phyloP scores from a whole-genome alignment of 1,140 invertebrate species.

The Amphibalanus amphitrite region DNA sequence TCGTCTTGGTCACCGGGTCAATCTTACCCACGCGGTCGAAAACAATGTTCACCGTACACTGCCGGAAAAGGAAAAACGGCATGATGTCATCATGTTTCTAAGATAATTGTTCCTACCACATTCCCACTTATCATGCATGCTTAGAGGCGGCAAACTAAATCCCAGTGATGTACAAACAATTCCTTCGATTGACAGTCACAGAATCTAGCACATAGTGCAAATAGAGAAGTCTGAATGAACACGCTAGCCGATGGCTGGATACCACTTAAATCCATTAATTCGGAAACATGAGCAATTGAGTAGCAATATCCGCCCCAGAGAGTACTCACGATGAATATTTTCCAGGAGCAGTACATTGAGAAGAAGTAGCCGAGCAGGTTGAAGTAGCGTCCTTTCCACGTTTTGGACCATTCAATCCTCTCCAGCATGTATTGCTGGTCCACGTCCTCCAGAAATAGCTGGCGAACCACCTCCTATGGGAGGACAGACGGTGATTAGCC shows the following conservation, averaged over 20 bases:
- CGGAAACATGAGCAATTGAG: too few species aligned
- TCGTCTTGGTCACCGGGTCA: slow-evolving; percentile 85
- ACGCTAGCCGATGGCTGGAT: too few species aligned
- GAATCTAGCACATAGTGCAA: too few species aligned
- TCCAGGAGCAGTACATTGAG: slow-evolving; percentile 96
- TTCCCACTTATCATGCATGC: too few species aligned
- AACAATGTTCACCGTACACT: slow-evolving; percentile 95
- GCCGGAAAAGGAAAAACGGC: slow-evolving; percentile 25
- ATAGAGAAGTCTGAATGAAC: too few species aligned
- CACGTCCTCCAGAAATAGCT: slow-evolving; percentile 88
- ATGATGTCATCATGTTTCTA: slow-evolving; percentile 11
- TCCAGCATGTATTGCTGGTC: slow-evolving; percentile 87
- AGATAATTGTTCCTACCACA: too few species aligned
- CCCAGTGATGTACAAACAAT: too few species aligned
- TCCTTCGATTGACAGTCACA: too few species aligned
- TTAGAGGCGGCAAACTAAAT: too few species aligned
- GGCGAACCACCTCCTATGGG: slow-evolving; percentile 63
- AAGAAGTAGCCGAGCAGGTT: slow-evolving; percentile 98
- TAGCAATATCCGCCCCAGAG: too few species aligned
- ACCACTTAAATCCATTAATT: too few species aligned
- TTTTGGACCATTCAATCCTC: slow-evolving; percentile 84
- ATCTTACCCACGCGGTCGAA: slow-evolving; percentile 97
- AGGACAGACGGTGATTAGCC: too few species aligned
- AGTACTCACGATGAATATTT: slow-evolving; percentile 88
- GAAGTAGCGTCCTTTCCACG: slow-evolving; percentile 96